Percentiles rank a stretch among this genome's conserved stretches.
These are phyloP conservation scores for Pampusana beccarii DNA, from an alignment of 2,113 vertebrate genomes.

Conservation along the genomic window DNA sequence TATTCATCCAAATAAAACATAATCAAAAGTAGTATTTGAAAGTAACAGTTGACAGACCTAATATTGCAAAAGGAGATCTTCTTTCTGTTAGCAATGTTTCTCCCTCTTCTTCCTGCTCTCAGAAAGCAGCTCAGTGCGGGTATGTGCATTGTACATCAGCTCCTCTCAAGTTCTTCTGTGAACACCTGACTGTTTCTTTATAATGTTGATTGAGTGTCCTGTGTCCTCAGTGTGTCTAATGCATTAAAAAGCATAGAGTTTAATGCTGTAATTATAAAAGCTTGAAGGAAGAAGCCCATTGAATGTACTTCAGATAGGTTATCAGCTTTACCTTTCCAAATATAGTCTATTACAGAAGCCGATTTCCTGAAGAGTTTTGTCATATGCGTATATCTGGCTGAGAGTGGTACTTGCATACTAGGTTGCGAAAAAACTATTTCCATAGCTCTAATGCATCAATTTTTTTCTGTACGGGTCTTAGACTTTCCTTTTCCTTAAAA, in stretches of 20 bases:
- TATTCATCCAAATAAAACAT: not conserved
- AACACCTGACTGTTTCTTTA: not conserved
- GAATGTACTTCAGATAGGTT: not conserved
- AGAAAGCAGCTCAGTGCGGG: not conserved
- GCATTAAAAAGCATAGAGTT: not conserved
- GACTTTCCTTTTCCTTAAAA: slow-evolving; percentile 12
- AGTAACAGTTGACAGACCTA: not conserved
- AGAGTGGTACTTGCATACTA: not conserved
- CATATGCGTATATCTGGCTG: accelerated
- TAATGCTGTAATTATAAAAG: not conserved
- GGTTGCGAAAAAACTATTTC: slow-evolving; percentile 14
- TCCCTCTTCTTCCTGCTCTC: not conserved
- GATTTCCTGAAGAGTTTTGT: slow-evolving; percentile 9
- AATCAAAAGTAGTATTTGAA: not conserved
- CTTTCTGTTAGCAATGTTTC: not conserved
- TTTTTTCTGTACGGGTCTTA: not conserved
- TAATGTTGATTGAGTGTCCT: not conserved
- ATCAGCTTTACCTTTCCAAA: slow-evolving; percentile 25
- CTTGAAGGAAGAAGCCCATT: not conserved
- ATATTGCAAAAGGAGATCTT: not conserved
- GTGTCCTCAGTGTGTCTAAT: not conserved
- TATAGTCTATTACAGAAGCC: not conserved
- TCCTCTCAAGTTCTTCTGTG: not conserved
- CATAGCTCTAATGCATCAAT: not conserved
- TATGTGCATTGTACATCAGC: not conserved